Conservation (phyloP, 2,888 invertebrate species). For the Drepanosiphum platanoidis region DNA sequence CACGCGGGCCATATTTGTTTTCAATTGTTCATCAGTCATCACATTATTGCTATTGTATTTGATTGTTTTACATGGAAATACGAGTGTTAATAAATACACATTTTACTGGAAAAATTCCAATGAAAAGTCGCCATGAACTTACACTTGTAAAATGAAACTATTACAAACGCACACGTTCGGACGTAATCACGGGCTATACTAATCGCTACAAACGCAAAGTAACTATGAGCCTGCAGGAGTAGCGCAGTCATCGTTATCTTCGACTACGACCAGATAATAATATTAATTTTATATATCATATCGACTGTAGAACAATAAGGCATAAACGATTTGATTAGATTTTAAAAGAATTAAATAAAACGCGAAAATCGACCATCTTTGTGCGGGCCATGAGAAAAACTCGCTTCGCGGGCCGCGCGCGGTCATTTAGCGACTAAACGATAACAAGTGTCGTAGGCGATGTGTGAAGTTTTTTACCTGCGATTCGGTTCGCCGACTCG, state of each 20-base stretch:
- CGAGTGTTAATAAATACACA: too few relatives aligned
- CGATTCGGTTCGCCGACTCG: too few relatives aligned
- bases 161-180: constrained; percentile 26
- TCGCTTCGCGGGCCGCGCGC: neutral
- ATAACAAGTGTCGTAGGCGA: too few relatives aligned
- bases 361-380: neutral
- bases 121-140: too few relatives aligned
- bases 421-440: neutral
- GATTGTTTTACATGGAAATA: too few relatives aligned
- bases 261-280: neutral
- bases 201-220: constrained; percentile 22
- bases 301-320: neutral
- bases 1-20: too few relatives aligned
- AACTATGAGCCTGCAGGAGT: neutral
- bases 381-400: constrained; percentile 14
- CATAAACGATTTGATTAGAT: neutral
- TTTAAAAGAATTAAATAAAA: neutral
- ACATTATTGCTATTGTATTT: too few relatives aligned
- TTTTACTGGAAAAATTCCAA: too few relatives aligned
- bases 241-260: neutral
- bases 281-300: neutral
- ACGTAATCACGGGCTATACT: constrained; percentile 1
- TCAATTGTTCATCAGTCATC: too few relatives aligned
- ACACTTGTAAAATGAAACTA: constrained; percentile 29
- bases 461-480: too few relatives aligned